These are phyloP conservation scores for Umimayanthus kanabou DNA, from an alignment of 92 coral and sea anemone species.

Conservation along the genomic window DNA sequence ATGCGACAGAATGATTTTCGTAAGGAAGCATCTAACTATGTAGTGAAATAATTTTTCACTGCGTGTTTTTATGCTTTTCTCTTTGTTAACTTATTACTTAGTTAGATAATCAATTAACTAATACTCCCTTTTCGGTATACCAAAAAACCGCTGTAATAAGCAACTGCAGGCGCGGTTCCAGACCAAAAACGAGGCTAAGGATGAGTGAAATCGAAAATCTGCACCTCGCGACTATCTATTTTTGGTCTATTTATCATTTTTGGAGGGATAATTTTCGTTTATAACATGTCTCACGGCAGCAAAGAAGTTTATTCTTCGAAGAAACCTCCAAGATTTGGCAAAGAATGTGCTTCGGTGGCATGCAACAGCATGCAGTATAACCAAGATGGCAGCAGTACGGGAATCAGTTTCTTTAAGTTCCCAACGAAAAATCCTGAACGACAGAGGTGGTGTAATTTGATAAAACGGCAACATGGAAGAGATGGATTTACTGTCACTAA, in stretches of 20 bases:
- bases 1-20: too few relatives aligned
- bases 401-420: background rate
- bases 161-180: background rate
- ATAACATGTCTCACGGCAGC: background rate
- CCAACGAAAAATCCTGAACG: background rate
- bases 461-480: conserved; percentile 14
- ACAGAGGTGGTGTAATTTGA: conserved; percentile 9
- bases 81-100: too few relatives aligned
- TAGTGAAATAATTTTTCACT: too few relatives aligned
- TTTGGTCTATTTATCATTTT: background rate
- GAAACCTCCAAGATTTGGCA: background rate
- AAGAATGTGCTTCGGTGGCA: background rate
- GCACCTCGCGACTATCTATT: background rate
- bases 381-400: conserved; percentile 8
- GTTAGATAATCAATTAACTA: too few relatives aligned
- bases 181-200: background rate
- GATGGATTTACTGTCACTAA: conserved; percentile 24
- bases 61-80: too few relatives aligned
- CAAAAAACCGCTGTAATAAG: background rate
- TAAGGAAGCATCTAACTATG: too few relatives aligned
- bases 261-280: background rate
- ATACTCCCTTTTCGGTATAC: background rate
- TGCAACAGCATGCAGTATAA: conserved; percentile 13
- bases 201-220: background rate
- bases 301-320: conserved; percentile 8